Percentiles rank a stretch among this genome's conserved stretches.
Conservation (phyloP, 2,113 vertebrate species). For the Amazona vittata region DNA sequence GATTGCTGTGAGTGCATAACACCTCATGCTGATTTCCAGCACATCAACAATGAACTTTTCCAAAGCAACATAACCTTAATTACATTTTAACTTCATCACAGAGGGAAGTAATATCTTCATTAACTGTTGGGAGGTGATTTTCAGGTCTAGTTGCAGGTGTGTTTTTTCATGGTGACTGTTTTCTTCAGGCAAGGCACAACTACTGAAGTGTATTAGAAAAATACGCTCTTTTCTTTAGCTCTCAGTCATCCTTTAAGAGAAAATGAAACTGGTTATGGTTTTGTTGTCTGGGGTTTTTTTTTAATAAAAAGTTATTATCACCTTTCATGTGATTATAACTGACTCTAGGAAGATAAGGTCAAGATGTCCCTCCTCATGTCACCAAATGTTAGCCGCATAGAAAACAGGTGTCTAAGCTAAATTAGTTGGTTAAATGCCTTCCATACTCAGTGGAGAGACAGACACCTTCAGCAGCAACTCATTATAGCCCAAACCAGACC, state of each 20-base stretch:
- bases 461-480: background rate
- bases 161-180: background rate
- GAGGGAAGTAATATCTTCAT: background rate
- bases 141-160: background rate
- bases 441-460: background rate
- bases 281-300: background rate
- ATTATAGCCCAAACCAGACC: background rate
- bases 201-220: background rate
- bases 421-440: background rate
- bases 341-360: background rate
- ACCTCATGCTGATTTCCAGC: constrained; percentile 29
- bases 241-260: background rate
- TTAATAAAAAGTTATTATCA: background rate
- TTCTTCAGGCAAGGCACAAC: background rate
- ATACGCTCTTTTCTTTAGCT: background rate
- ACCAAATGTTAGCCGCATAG: background rate
- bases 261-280: background rate
- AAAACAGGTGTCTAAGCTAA: background rate
- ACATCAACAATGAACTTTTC: background rate
- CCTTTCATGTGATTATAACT: background rate
- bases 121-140: constrained; percentile 1
- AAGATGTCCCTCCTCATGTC: background rate
- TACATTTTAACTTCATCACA: background rate
- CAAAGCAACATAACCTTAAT: constrained; percentile 18
- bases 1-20: background rate